A percentile compares a stretch with the other conserved stretches of the same genome.
Evolutionary conservation across 2,888 invertebrate genomes (phyloP).

Genomic region (Calameuta pallipes): DNA sequence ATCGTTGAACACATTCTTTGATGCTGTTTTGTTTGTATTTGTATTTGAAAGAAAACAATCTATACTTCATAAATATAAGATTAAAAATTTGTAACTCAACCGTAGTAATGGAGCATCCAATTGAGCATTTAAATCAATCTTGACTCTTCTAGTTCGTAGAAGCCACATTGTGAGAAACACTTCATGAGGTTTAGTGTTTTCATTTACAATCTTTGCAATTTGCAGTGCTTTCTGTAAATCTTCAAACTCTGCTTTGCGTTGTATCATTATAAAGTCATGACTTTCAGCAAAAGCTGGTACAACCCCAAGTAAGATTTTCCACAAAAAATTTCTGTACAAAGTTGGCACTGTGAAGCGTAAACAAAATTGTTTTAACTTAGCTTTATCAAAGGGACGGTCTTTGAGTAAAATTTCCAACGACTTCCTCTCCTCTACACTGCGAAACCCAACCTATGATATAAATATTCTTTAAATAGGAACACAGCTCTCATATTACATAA

Average conservation of each 20-base stretch:
- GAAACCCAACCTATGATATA: constrained; percentile 78
- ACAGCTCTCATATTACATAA: too few relatives aligned
- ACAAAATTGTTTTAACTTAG: constrained; percentile 87
- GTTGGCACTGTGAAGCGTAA: constrained; percentile 86
- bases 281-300: constrained; percentile 82
- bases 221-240: constrained; percentile 79
- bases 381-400: constrained; percentile 83
- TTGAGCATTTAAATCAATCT: constrained; percentile 60
- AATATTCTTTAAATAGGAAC: constrained; percentile 35
- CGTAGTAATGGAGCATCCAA: constrained; percentile 57
- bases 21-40: too few relatives aligned
- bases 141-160: constrained; percentile 77
- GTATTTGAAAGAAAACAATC: too few relatives aligned
- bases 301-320: constrained; percentile 87
- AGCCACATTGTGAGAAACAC: constrained; percentile 86
- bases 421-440: constrained; percentile 91
- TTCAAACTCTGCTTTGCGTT: constrained; percentile 80
- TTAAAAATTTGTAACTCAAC: constrained; percentile 28
- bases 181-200: constrained; percentile 74
- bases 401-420: constrained; percentile 89
- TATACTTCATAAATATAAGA: too few relatives aligned
- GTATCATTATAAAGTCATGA: constrained; percentile 79
- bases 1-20: too few relatives aligned
- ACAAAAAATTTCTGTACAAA: constrained; percentile 82
- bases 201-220: constrained; percentile 75